Conservation (phyloP, 2,888 invertebrate genomes). For the Autographa gamma region DNA sequence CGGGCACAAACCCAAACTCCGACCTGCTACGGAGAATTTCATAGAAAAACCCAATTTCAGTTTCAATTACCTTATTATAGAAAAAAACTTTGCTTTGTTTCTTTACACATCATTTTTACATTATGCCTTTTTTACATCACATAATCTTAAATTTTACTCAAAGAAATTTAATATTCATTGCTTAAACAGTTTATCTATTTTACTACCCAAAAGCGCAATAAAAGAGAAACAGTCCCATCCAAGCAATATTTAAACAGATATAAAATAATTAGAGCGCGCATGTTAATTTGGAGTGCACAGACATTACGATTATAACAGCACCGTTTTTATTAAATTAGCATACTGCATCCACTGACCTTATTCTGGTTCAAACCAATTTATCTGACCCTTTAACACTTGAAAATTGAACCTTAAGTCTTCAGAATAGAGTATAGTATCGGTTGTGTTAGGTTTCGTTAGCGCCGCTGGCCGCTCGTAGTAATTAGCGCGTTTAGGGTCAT, state of each 20-base stretch:
- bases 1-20: too few relatives aligned
- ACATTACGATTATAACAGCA: constrained; percentile 42
- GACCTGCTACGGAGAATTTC: too few relatives aligned
- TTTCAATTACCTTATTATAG: too few relatives aligned
- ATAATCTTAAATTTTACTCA: too few relatives aligned
- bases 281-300: constrained; percentile 38
- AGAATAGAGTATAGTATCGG: constrained; percentile 45
- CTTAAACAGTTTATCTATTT: not conserved
- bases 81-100: too few relatives aligned
- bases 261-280: constrained; percentile 48
- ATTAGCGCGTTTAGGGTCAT: constrained; percentile 60
- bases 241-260: not conserved
- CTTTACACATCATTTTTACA: too few relatives aligned
- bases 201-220: not conserved
- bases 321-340: constrained; percentile 77
- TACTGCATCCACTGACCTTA: constrained; percentile 72
- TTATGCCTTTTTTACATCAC: too few relatives aligned
- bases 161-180: too few relatives aligned
- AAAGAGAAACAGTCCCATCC: not conserved
- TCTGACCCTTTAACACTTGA: not conserved
- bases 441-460: constrained; percentile 19
- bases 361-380: constrained; percentile 47
- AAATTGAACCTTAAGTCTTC: constrained; percentile 26
- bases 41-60: too few relatives aligned
- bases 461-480: constrained; percentile 30